phyloP scores from a whole-genome alignment of 2,113 vertebrate genomes.

The Periophthalmus modestus region DNA sequence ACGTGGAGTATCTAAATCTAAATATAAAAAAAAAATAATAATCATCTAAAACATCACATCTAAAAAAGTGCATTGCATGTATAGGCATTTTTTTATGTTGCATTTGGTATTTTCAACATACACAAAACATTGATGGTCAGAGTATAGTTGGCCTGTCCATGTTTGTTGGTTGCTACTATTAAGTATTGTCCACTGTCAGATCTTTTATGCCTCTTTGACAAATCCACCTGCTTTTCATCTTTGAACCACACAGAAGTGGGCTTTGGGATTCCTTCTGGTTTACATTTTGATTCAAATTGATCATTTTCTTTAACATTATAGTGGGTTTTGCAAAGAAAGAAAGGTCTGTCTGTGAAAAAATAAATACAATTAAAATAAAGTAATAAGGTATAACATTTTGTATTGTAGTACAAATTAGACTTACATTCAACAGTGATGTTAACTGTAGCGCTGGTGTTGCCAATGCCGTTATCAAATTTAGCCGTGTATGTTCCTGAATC shows the following conservation, averaged over 20 bases:
- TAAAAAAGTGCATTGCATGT: neutral
- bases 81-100: neutral
- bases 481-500: constrained; percentile 43
- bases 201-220: neutral
- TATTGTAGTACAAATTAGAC: constrained; percentile 15
- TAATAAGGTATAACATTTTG: neutral
- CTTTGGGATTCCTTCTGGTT: constrained; percentile 32
- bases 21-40: neutral
- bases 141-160: constrained; percentile 19
- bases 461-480: neutral
- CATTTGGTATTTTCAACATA: constrained; percentile 29
- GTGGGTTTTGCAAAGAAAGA: constrained; percentile 6
- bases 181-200: constrained; percentile 39
- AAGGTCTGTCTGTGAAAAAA: constrained; percentile 47
- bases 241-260: constrained; percentile 30
- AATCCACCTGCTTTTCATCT: neutral
- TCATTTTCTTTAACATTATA: constrained; percentile 10
- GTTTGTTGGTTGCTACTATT: constrained; percentile 40
- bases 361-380: neutral
- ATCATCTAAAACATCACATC: too few species aligned
- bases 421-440: constrained; percentile 59
- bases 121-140: constrained; percentile 44
- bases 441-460: neutral
- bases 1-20: constrained; percentile 53
- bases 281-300: neutral